Conservation (phyloP, 2,113 vertebrate species). For the Arvicanthis niloticus region DNA sequence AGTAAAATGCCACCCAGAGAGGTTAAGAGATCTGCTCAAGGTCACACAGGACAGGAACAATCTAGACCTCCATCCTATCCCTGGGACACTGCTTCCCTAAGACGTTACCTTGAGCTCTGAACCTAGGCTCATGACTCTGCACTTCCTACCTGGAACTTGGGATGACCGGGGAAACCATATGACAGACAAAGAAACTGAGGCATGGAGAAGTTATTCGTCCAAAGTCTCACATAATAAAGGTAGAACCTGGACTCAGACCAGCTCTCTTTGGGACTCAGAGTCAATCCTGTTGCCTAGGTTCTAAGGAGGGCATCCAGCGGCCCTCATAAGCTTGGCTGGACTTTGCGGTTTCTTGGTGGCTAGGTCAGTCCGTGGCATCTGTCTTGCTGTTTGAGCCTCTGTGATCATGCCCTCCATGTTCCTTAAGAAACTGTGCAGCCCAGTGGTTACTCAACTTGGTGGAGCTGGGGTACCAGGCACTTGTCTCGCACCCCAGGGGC, state of each 20-base stretch:
- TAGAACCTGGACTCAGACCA: not conserved
- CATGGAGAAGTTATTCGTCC: not conserved
- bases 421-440: not conserved
- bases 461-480: not conserved
- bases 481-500: not conserved
- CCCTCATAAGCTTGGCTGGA: not conserved
- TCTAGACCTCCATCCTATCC: not conserved
- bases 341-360: not conserved
- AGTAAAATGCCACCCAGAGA: not conserved
- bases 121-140: not conserved
- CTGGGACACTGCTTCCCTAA: not conserved
- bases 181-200: conserved; percentile 37
- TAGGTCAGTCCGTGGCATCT: not conserved
- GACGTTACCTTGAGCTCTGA: not conserved
- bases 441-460: not conserved
- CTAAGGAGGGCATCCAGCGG: not conserved
- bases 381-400: not conserved
- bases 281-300: not conserved
- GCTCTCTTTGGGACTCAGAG: not conserved
- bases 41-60: not conserved
- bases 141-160: not conserved
- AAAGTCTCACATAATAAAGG: not conserved
- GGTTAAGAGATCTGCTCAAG: not conserved
- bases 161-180: not conserved
- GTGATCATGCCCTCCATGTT: not conserved